Base-by-base conservation (phyloP, 2,797 vertebrate species). In the Trichosurus vulpecula region DNA sequence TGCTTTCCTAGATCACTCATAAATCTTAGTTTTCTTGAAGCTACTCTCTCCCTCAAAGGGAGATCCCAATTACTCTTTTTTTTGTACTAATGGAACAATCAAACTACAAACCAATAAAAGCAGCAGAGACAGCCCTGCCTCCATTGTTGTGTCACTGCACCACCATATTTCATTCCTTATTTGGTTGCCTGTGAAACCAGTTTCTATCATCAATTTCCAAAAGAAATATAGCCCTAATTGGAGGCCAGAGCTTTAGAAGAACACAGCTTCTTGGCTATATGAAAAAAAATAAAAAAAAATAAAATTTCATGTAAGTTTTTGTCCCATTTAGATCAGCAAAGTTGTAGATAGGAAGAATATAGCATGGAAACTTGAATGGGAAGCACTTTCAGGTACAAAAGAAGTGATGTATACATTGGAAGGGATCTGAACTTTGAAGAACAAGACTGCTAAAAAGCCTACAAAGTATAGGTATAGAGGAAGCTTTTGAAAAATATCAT, bases 21-120 rank as follows among this genome's bases (percentile, higher is more conserved):
- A 95, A 94, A 96, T 96, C 95, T 96, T 96, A 81, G 30, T 94
- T 93, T 95, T 96, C 95, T 95, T 93, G 91, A 97, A 96, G 96
- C 92, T 54, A 81, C 96, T 95, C 94, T 97, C 94, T 97, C 93
- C 95, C 94, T 97, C 92, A 94, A 97, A 97, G 96, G 93, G 93
- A 96, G 95, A 95, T 96, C 97, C 97, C 97, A 96, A 98, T 97
- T 97, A 97, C 92, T 94, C 95, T 96, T 61, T 95, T 95, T 94
- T 95, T 95, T 94, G 95, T 92, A 91, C 95, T 95, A 97, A 92
- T 95, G 11, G 31, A 54, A 54, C 90, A 97, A 93, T 93, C 94
- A 94, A 96, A 94, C 94, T 98, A 93, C 55, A 96, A 97, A 96
- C 41, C 61, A 89, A 96, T 95, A 55, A 94, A 96, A 98, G 96